Conservation (phyloP, 2,888 invertebrate genomes). For the Strigamia maritima region DNA sequence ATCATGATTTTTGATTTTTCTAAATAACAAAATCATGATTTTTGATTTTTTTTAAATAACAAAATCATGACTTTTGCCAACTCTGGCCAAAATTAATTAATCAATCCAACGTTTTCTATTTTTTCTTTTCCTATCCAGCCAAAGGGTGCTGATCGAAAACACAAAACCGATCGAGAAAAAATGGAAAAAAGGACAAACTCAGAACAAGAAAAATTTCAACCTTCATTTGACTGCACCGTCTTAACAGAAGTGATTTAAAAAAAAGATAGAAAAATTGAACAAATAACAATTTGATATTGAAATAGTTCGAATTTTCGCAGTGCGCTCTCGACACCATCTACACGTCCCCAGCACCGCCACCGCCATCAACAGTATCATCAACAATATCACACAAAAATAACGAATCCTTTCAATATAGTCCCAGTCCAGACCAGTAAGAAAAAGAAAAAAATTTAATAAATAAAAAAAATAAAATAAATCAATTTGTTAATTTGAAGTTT, state of each 20-base stretch:
- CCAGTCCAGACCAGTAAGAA: slow-evolving; percentile 41
- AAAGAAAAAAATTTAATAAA: not conserved
- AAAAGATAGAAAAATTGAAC: not conserved
- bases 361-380: slow-evolving; percentile 39
- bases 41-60: too few species aligned
- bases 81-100: too few species aligned
- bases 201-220: slow-evolving; percentile 89
- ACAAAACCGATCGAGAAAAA: slow-evolving; percentile 94
- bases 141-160: slow-evolving; percentile 94
- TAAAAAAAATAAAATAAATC: too few species aligned
- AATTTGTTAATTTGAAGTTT: not conserved
- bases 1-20: too few species aligned
- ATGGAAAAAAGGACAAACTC: slow-evolving; percentile 76
- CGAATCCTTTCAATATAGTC: slow-evolving; percentile 41
- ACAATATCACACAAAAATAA: slow-evolving; percentile 39
- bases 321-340: slow-evolving; percentile 43
- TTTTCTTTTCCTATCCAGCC: slow-evolving; percentile 59
- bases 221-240: slow-evolving; percentile 92
- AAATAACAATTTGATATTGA: not conserved
- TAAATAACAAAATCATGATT: too few species aligned
- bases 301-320: slow-evolving; percentile 31
- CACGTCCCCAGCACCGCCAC: slow-evolving; percentile 37
- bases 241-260: slow-evolving; percentile 69
- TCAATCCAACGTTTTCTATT: too few species aligned
- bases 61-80: too few species aligned